Conservation (phyloP, 2,888 invertebrate species). For the Miltochrista miniata region DNA sequence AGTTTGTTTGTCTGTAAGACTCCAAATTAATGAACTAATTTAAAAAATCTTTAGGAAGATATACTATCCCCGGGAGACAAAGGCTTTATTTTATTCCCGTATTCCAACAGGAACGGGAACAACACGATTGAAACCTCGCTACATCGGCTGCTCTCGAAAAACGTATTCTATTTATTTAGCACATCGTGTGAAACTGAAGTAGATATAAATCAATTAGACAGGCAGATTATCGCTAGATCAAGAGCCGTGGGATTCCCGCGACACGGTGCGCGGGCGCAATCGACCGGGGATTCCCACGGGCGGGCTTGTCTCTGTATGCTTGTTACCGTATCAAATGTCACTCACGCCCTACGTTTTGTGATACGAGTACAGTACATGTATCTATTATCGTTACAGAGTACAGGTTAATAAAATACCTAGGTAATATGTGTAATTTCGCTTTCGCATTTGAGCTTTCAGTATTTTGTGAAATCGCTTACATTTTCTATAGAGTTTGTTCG, state of each 20-base stretch:
- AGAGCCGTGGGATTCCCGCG: slow-evolving; percentile 57
- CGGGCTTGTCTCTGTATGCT: slow-evolving; percentile 56
- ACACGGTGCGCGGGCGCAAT: slow-evolving; percentile 59
- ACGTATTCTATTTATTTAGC: slow-evolving; percentile 8
- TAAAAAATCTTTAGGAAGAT: too few relatives aligned
- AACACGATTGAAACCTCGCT: too few relatives aligned
- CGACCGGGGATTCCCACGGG: slow-evolving; percentile 39
- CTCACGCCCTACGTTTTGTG: slow-evolving; percentile 49
- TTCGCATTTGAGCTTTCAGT: neutral
- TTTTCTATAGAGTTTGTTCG: too few relatives aligned
- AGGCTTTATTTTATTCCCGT: too few relatives aligned
- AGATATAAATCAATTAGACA: slow-evolving; percentile 55
- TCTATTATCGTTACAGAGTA: slow-evolving; percentile 9
- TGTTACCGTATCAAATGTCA: slow-evolving; percentile 66
- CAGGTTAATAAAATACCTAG: neutral
- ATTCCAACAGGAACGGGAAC: too few relatives aligned
- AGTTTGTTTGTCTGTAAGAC: too few relatives aligned
- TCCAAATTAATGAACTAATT: too few relatives aligned
- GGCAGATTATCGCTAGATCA: slow-evolving; percentile 42
- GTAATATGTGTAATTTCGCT: neutral
- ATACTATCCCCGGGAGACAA: too few relatives aligned
- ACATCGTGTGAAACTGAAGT: slow-evolving; percentile 42
- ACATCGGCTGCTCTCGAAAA: too few relatives aligned
- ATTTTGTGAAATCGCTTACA: too few relatives aligned
- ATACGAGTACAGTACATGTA: slow-evolving; percentile 5